Evolutionary conservation across 1,140 invertebrate species (phyloP).

Genomic region (Drosophila nikananu): DNA sequence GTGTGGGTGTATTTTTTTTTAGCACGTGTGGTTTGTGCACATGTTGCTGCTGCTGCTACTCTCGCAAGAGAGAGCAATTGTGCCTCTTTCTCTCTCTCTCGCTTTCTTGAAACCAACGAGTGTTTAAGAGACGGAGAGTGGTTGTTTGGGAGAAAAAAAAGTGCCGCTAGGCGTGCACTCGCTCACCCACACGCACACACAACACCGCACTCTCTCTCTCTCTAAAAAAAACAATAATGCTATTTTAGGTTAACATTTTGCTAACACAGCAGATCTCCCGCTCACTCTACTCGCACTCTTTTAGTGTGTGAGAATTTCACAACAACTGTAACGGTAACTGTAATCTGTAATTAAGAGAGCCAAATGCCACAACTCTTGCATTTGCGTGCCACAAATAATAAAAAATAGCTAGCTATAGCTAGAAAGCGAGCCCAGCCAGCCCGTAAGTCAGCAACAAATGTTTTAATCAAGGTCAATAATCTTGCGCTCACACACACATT

Average conservation of each 20-base stretch:
- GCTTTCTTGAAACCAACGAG: constrained; percentile 37
- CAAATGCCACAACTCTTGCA: constrained; percentile 32
- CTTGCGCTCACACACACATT: constrained; percentile 53
- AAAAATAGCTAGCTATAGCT: not conserved
- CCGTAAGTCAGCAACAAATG: constrained; percentile 48
- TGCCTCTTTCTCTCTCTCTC: constrained; percentile 13
- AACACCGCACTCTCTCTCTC: constrained; percentile 27
- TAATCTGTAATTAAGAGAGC: constrained; percentile 30
- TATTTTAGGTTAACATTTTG: constrained; percentile 80
- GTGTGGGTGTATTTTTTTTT: constrained; percentile 73
- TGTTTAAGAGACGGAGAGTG: constrained; percentile 33
- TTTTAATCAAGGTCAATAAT: constrained; percentile 82
- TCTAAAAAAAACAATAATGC: constrained; percentile 53
- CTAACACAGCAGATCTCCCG: constrained; percentile 46
- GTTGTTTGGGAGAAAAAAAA: constrained; percentile 76
- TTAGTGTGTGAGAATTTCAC: constrained; percentile 37
- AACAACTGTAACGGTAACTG: constrained; percentile 28
- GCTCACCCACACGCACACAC: constrained; percentile 38
- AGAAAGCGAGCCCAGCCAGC: constrained; percentile 4
- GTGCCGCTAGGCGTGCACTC: constrained; percentile 76
- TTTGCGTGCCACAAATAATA: constrained; percentile 57
- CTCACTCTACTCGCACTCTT: not conserved
- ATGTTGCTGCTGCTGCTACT: constrained; percentile 71
- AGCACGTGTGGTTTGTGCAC: constrained; percentile 85
- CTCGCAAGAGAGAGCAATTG: constrained; percentile 39